phyloP scores from a whole-genome alignment of 2,888 invertebrate genomes.

The Creontiades dilutus region DNA sequence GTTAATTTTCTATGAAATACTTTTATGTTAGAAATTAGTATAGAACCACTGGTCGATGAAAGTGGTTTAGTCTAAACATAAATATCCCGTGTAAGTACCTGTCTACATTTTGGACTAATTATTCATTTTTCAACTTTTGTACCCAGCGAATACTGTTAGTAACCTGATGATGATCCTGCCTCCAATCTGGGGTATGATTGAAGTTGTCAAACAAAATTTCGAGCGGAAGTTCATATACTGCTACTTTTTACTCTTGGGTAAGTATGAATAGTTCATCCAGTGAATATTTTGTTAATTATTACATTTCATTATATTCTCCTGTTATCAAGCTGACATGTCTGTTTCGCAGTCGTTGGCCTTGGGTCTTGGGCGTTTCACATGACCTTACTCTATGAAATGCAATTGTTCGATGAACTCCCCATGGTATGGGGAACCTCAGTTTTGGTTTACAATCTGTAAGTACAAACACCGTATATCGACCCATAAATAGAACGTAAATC shows the following conservation, averaged over 20 bases:
- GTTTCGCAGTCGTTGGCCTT: conserved; percentile 78
- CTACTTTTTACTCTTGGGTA: conserved; percentile 78
- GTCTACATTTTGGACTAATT: too few species aligned
- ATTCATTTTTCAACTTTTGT: not conserved
- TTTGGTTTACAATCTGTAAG: conserved; percentile 79
- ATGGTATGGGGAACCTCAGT: conserved; percentile 78
- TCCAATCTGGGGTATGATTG: conserved; percentile 78
- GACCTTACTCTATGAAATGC: conserved; percentile 78
- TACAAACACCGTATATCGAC: conserved; percentile 74
- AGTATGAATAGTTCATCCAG: conserved; percentile 72
- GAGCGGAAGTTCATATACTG: conserved; percentile 78
- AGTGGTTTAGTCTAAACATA: too few species aligned
- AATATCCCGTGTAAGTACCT: too few species aligned
- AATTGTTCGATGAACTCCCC: conserved; percentile 80
- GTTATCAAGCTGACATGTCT: not conserved
- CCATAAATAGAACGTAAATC: too few species aligned
- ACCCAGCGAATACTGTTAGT: conserved; percentile 80
- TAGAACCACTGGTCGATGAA: too few species aligned
- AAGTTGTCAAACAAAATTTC: conserved; percentile 77
- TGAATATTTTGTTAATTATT: too few species aligned
- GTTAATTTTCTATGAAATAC: too few species aligned
- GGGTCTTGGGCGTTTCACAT: conserved; percentile 79
- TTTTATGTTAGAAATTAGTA: too few species aligned
- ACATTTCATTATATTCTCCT: too few species aligned
- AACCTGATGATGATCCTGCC: conserved; percentile 80